phyloP scores from a whole-genome alignment of 2,113 vertebrate species.

The Excalfactoria chinensis region DNA sequence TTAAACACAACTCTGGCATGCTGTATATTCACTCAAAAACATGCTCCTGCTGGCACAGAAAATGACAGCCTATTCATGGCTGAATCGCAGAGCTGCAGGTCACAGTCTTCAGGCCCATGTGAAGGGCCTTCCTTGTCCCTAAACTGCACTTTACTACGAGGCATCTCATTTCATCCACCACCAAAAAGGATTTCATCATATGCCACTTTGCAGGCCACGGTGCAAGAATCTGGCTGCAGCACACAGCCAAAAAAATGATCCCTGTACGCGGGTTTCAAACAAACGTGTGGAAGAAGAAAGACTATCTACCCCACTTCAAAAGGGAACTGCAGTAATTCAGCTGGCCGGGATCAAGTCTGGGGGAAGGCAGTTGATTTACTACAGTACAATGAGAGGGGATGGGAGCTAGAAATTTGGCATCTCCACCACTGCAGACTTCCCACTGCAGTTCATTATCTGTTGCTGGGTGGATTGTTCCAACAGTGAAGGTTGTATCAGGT shows the following conservation, averaged over 20 bases:
- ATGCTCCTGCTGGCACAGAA: not conserved
- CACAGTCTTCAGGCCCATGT: not conserved
- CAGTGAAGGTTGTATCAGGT: not conserved
- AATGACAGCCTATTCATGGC: not conserved
- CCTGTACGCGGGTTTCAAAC: conserved; percentile 40
- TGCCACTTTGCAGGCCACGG: not conserved
- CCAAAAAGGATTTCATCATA: conserved; percentile 12
- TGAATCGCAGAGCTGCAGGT: not conserved
- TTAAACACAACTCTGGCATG: not conserved
- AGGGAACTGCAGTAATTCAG: conserved; percentile 6
- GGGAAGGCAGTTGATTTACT: not conserved
- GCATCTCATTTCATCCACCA: not conserved
- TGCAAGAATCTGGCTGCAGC: not conserved
- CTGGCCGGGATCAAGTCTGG: not conserved
- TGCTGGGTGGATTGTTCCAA: not conserved
- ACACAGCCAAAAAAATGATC: not conserved
- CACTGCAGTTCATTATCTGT: not conserved
- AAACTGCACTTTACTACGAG: not conserved
- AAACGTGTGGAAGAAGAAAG: conserved; percentile 12
- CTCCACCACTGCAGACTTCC: not conserved
- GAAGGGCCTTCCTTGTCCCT: not conserved
- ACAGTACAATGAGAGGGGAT: not conserved
- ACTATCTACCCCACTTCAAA: conserved; percentile 44
- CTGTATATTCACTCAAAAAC: not conserved
- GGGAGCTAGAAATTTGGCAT: not conserved